These are phyloP conservation scores for Drosophila macrothrix DNA, from an alignment of 2,888 invertebrate species.

Conservation along the genomic window DNA sequence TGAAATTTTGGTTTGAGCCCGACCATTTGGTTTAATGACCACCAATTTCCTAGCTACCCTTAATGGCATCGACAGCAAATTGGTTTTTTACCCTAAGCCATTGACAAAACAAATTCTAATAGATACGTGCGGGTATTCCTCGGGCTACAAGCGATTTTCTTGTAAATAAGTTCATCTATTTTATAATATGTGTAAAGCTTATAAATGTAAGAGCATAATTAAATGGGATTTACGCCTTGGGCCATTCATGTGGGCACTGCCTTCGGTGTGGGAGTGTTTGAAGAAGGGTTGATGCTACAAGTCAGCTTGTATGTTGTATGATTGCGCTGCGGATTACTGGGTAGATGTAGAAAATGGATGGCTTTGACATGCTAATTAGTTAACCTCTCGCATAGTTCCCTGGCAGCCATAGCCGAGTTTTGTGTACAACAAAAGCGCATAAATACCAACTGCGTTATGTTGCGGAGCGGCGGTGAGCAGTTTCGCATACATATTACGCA, in stretches of 20 bases:
- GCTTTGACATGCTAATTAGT: slow-evolving; percentile 79
- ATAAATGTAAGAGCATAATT: slow-evolving; percentile 66
- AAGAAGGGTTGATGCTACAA: slow-evolving; percentile 3
- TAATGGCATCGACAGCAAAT: slow-evolving; percentile 56
- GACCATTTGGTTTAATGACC: slow-evolving; percentile 55
- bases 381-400: slow-evolving; percentile 58
- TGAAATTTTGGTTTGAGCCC: slow-evolving; percentile 31
- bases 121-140: slow-evolving; percentile 40
- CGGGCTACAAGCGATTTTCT: slow-evolving; percentile 26
- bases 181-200: slow-evolving; percentile 65
- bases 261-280: neutral
- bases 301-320: slow-evolving; percentile 7
- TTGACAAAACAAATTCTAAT: slow-evolving; percentile 68
- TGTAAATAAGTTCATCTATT: slow-evolving; percentile 44
- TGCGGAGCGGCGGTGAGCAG: slow-evolving; percentile 1
- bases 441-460: slow-evolving; percentile 31
- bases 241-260: slow-evolving; percentile 19
- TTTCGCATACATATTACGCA: slow-evolving; percentile 29
- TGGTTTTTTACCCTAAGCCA: slow-evolving; percentile 56
- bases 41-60: slow-evolving; percentile 26
- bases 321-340: slow-evolving; percentile 40
- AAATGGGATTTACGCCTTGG: slow-evolving; percentile 68
- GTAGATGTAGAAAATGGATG: slow-evolving; percentile 66
- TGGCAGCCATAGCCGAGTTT: slow-evolving; percentile 18
- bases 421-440: slow-evolving; percentile 36